These are phyloP conservation scores for Gila orcuttii DNA, from an alignment of 2,113 vertebrate genomes.

Conservation along the genomic window DNA sequence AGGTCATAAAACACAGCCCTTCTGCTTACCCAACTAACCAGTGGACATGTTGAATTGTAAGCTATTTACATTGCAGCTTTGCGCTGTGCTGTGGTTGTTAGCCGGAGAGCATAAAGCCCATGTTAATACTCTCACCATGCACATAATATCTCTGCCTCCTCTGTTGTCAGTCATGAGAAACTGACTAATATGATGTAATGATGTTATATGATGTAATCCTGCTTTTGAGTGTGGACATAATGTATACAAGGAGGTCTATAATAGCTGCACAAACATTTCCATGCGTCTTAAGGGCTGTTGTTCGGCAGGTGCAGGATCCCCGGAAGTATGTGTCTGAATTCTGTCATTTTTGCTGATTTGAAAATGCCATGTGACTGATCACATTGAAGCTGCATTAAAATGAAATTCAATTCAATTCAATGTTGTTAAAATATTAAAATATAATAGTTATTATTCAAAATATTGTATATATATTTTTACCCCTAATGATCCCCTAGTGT, in stretches of 20 bases:
- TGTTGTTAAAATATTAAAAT: neutral
- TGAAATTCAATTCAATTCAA: too few relatives aligned
- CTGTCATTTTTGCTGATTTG: neutral
- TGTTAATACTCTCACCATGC: slow-evolving; percentile 26
- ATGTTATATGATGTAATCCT: slow-evolving; percentile 60
- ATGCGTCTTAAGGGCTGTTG: neutral
- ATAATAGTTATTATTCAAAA: neutral
- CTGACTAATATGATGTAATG: slow-evolving; percentile 24
- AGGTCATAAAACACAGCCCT: neutral
- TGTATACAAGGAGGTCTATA: neutral
- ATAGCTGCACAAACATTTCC: neutral
- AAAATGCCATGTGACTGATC: neutral
- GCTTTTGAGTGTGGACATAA: slow-evolving; percentile 29
- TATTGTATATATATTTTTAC: neutral
- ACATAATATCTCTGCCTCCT: slow-evolving; percentile 42
- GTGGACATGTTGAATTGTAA: slow-evolving; percentile 9
- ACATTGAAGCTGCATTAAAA: neutral
- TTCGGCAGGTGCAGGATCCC: neutral
- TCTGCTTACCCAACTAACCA: neutral
- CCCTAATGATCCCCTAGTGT: too few relatives aligned
- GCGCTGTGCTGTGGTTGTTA: neutral
- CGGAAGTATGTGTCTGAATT: neutral
- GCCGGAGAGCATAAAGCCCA: neutral
- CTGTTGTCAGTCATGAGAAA: slow-evolving; percentile 49
- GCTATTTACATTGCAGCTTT: slow-evolving; percentile 7